Conservation (phyloP, 2,888 invertebrate genomes). For the Lissonota sp. region DNA sequence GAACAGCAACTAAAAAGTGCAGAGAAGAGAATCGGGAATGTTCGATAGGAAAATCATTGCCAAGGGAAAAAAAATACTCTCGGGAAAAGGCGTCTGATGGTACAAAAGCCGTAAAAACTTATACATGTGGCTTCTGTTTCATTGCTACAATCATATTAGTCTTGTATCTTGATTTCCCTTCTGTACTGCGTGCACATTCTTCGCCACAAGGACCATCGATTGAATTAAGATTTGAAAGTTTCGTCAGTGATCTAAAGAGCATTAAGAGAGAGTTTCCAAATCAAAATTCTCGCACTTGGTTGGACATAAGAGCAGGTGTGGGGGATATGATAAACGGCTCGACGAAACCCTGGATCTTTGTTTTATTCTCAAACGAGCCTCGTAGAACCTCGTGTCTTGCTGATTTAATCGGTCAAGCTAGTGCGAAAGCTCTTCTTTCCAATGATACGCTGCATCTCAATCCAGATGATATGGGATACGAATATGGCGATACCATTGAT, state of each 20-base stretch:
- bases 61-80: background rate
- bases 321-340: conserved; percentile 73
- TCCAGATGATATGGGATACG: conserved; percentile 79
- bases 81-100: background rate
- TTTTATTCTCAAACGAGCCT: conserved; percentile 80
- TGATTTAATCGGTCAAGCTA: conserved; percentile 76
- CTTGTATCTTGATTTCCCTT: background rate
- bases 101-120: background rate
- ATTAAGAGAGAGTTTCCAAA: conserved; percentile 73
- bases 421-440: conserved; percentile 75
- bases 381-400: conserved; percentile 77
- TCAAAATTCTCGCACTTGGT: conserved; percentile 81
- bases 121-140: background rate
- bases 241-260: conserved; percentile 48
- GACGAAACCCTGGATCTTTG: conserved; percentile 80
- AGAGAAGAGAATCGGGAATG: background rate
- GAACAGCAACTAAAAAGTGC: background rate
- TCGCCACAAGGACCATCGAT: background rate
- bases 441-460: conserved; percentile 77
- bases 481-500: conserved; percentile 80
- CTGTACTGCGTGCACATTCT: background rate
- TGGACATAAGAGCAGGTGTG: conserved; percentile 77
- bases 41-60: background rate
- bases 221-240: conserved; percentile 35
- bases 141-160: background rate